Evolutionary conservation across 2,888 invertebrate species (phyloP).

Genomic region (Cephus pulcher): DNA sequence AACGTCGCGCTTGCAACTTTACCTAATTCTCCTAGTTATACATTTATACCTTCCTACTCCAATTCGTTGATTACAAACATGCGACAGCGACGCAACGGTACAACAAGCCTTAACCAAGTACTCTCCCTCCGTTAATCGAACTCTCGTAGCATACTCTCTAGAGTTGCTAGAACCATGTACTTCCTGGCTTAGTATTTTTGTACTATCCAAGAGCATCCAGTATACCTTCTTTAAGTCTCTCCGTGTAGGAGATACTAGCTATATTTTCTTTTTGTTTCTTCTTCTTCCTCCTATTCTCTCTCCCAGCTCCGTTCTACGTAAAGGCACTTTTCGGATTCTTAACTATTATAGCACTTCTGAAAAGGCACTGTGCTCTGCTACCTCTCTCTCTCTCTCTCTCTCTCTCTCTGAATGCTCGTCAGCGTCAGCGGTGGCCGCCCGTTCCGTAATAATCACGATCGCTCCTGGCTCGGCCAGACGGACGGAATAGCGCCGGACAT

Average conservation of each 20-base stretch:
- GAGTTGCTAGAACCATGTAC: not conserved
- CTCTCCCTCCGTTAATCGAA: not conserved
- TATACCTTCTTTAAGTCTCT: not conserved
- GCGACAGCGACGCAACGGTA: not conserved
- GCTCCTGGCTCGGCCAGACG: slow-evolving; percentile 31
- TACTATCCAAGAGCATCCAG: not conserved
- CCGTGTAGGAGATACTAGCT: not conserved
- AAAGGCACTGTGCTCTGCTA: not conserved
- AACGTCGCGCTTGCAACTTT: not conserved
- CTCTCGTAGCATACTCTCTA: not conserved
- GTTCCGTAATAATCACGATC: slow-evolving; percentile 27
- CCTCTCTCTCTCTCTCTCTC: not conserved
- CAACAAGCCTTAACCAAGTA: not conserved
- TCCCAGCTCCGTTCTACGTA: slow-evolving; percentile 10
- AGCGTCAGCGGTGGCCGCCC: slow-evolving; percentile 7
- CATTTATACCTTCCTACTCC: not conserved
- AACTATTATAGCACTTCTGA: not conserved
- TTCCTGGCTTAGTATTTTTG: not conserved
- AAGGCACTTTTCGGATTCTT: not conserved
- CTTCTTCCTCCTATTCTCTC: slow-evolving; percentile 11
- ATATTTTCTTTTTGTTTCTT: slow-evolving; percentile 18
- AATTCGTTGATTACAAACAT: not conserved
- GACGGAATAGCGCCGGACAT: slow-evolving; percentile 40
- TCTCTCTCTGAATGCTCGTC: not conserved
- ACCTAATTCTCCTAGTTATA: not conserved